Base-by-base conservation (phyloP, 2,113 vertebrate species). In the Vicugna pacos region DNA sequence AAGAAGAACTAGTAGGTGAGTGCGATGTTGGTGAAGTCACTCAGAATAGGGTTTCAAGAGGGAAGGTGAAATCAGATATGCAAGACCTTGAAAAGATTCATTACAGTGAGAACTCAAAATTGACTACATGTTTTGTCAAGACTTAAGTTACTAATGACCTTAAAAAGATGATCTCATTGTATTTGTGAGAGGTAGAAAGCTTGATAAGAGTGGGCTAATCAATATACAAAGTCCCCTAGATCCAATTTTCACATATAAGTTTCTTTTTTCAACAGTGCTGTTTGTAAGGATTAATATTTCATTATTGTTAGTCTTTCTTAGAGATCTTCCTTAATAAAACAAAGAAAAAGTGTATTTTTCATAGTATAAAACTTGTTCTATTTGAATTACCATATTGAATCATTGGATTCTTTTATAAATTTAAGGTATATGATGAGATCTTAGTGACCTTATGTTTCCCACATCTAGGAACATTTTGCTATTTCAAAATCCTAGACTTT, bases 401-500 rank as follows among this genome's bases (percentile, higher is more conserved):
- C 38, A 42, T 26, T 38, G 8, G 69, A 42, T 42, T 42, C 60
- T 46, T 92, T 82, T 75, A 60, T 42, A 89, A 75, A 93, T 89
- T 19, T 83, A 83, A 89, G n/a, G 42, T 58, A 60, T 56, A 62
- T 9, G 28, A 70, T 69, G 16, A 26, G 8, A 79, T 70, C 62
- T 85, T 60, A 70, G 30, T 48, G 52, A 84, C 62, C 58, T 81
- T 75, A n/a, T 52, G 17, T 84, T 85, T 84, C 42, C 24, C 64
- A 24, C 64, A 38, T 62, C 35, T 77, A 79, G 17, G 69, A 77
- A 89, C 42, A 64, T 62, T 83, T 83, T 46, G 20, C 50, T 67
- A 79, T 46, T 64, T 93, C 46, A 84, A 24, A 88, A 73, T 48
- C 24, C 35, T 92, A 95, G 50, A 77, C 70, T 89, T 60, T 77